These are phyloP conservation scores for Hucho hucho DNA, from an alignment of 2,113 vertebrate genomes.

Conservation along the genomic window DNA sequence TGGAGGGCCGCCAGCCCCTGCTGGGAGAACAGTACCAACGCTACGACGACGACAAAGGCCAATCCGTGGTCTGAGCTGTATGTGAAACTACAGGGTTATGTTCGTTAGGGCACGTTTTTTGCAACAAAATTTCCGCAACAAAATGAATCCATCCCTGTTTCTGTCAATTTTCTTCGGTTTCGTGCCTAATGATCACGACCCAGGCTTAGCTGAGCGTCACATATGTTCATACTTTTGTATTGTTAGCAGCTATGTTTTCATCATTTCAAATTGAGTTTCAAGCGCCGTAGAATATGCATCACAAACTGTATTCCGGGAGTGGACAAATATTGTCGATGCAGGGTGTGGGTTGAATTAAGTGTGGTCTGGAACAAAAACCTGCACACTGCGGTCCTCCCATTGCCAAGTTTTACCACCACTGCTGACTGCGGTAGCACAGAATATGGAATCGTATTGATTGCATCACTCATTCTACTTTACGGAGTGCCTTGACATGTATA, in stretches of 20 bases:
- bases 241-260: constrained; percentile 6
- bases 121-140: no score
- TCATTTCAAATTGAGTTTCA: neutral
- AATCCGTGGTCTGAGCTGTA: constrained; percentile 80
- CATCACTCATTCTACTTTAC: neutral
- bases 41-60: constrained; percentile 84
- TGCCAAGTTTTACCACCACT: no score
- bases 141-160: no score
- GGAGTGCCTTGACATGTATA: neutral
- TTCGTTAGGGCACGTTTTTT: no score
- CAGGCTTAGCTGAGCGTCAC: neutral
- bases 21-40: constrained; percentile 89
- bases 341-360: no score
- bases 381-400: no score
- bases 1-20: constrained; percentile 85
- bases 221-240: neutral
- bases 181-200: no score
- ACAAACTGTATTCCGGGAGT: neutral
- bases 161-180: no score
- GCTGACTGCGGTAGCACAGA: no score
- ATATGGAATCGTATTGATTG: neutral
- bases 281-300: neutral
- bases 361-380: no score
- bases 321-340: no score
- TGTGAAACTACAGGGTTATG: neutral